These are phyloP conservation scores for Cebidichthys violaceus DNA, from an alignment of 2,113 vertebrate species.

Conservation along the genomic window DNA sequence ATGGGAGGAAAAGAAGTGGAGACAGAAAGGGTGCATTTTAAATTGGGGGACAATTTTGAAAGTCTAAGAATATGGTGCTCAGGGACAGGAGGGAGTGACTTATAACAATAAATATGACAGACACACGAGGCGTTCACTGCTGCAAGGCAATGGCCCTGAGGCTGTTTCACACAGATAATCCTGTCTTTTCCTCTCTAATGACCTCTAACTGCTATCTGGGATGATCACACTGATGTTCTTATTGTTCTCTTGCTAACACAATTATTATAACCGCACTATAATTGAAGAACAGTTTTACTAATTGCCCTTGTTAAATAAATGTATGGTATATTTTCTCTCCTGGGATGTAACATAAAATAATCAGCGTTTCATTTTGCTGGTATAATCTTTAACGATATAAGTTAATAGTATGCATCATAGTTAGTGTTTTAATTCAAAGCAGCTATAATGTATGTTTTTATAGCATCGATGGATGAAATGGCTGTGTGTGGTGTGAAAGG, in stretches of 20 bases:
- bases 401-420: background rate
- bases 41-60: constrained; percentile 28
- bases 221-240: constrained; percentile 65
- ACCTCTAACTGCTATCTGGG: constrained; percentile 64
- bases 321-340: constrained; percentile 17
- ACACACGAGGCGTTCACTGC: constrained; percentile 56
- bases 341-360: constrained; percentile 11
- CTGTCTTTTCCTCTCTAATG: constrained; percentile 62
- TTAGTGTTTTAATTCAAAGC: background rate
- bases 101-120: constrained; percentile 47
- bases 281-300: constrained; percentile 47
- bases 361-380: background rate
- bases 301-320: constrained; percentile 53
- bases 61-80: constrained; percentile 36
- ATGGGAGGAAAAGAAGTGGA: constrained; percentile 27
- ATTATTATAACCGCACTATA: constrained; percentile 51
- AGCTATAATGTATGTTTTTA: background rate
- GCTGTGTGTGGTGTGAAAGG: background rate
- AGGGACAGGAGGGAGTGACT: constrained; percentile 36
- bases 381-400: constrained; percentile 1
- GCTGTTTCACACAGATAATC: constrained; percentile 49
- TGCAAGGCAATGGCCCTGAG: constrained; percentile 52
- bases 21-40: constrained; percentile 33
- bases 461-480: background rate
- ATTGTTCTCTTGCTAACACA: constrained; percentile 67